Percentiles rank a stretch among this genome's conserved stretches.
These are phyloP conservation scores for Acholoe squamosa DNA, from an alignment of 2,888 invertebrate genomes.

Conservation along the genomic window DNA sequence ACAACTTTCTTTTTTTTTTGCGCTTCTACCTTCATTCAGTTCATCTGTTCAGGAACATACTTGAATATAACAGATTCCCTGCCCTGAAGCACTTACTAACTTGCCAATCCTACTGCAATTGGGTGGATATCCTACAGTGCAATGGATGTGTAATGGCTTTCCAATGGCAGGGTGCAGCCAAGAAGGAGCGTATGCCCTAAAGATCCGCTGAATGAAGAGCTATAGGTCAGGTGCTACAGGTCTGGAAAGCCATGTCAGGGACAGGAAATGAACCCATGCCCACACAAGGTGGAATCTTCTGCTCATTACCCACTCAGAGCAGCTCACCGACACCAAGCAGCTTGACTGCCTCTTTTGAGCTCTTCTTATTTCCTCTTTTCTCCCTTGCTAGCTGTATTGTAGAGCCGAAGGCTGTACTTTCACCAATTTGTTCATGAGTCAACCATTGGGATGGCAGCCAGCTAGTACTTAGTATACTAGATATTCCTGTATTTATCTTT, in stretches of 20 bases:
- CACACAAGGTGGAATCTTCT: background rate
- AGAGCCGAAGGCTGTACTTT: too few species aligned
- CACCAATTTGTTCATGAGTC: too few species aligned
- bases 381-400: too few species aligned
- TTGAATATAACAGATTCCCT: background rate
- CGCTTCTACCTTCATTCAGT: background rate
- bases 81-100: background rate
- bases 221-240: background rate
- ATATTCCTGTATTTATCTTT: too few species aligned
- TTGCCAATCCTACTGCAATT: background rate
- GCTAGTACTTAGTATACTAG: too few species aligned
- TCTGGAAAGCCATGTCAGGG: background rate
- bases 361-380: too few species aligned
- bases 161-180: background rate
- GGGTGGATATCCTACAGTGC: background rate
- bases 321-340: background rate
- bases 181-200: background rate
- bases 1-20: too few species aligned
- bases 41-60: background rate
- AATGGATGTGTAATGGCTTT: background rate
- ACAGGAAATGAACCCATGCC: background rate
- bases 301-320: slow-evolving; percentile 8
- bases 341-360: too few species aligned
- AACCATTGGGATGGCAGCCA: too few species aligned
- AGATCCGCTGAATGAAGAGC: background rate